These are phyloP conservation scores for Trichomalopsis sarcophagae DNA, from an alignment of 1,140 invertebrate genomes.

Conservation along the genomic window DNA sequence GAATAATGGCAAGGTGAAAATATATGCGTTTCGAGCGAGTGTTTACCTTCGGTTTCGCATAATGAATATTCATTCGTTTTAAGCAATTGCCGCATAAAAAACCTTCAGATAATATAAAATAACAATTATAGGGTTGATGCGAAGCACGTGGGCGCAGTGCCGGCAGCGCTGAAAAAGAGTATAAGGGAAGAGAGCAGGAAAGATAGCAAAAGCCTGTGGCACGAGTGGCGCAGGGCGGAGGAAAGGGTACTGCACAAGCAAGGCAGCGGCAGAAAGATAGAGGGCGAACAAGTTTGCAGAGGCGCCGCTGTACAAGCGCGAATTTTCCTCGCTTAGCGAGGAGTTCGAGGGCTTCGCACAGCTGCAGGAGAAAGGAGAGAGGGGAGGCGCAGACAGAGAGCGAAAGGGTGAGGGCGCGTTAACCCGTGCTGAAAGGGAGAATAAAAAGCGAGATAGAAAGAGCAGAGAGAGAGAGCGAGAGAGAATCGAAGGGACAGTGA, in stretches of 20 bases:
- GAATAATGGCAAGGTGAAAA: neutral
- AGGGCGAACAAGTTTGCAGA: constrained; percentile 14
- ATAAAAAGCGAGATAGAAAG: neutral
- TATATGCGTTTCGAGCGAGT: neutral
- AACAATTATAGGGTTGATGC: too few species aligned
- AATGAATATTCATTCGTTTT: neutral
- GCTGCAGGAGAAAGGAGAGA: constrained; percentile 13
- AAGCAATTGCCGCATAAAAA: neutral
- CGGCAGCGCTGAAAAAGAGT: neutral
- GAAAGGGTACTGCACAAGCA: constrained; percentile 17
- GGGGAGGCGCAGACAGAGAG: neutral
- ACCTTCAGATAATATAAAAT: too few species aligned
- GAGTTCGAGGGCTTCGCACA: constrained; percentile 18
- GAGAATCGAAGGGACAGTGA: constrained; percentile 46
- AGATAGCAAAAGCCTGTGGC: neutral
- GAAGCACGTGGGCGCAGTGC: too few species aligned
- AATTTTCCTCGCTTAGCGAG: constrained; percentile 31
- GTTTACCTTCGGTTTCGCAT: neutral
- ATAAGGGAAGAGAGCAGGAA: neutral
- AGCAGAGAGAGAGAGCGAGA: constrained; percentile 5
- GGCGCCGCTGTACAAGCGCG: neutral
- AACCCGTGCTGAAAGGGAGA: constrained; percentile 34
- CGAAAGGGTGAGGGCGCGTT: constrained; percentile 39
- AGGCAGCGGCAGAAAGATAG: constrained; percentile 16
- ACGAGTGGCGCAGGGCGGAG: neutral